phyloP scores from a whole-genome alignment of 2,888 invertebrate genomes.

The Ochropacha duplaris region DNA sequence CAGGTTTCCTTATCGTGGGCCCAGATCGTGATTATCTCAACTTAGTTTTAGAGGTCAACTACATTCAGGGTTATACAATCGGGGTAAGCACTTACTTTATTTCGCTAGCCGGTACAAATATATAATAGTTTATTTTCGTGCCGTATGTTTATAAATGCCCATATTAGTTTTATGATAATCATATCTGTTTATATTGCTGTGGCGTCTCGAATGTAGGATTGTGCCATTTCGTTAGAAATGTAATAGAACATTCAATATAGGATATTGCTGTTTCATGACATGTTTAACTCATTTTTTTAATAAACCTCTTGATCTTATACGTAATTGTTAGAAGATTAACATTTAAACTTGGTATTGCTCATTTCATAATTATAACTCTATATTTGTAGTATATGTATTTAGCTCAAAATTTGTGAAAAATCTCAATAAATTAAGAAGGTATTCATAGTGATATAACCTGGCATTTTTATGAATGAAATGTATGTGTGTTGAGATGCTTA shows the following conservation, averaged over 20 bases:
- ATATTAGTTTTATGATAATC: conserved; percentile 4
- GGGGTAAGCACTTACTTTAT: conserved; percentile 13
- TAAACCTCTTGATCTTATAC: too few relatives aligned
- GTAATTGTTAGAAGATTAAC: not conserved
- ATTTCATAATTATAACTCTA: too few relatives aligned
- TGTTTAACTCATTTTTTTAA: not conserved
- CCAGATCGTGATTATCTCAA: conserved; percentile 28
- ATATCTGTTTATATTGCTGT: not conserved
- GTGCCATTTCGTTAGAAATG: not conserved
- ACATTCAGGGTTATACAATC: conserved; percentile 13
- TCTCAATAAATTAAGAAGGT: too few relatives aligned
- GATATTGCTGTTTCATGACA: not conserved
- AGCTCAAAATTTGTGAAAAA: too few relatives aligned
- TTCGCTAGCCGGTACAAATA: not conserved
- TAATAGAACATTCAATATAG: not conserved
- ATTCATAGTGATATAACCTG: not conserved
- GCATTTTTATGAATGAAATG: not conserved
- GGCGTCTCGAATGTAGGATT: not conserved
- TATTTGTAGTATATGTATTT: too few relatives aligned
- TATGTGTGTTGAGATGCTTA: not conserved
- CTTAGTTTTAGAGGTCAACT: conserved; percentile 7
- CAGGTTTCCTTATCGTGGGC: conserved; percentile 30
- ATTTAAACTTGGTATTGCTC: not conserved
- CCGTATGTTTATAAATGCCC: not conserved
- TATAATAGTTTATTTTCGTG: not conserved